Base-by-base conservation (phyloP, 2,888 invertebrate species). In the Meloe dianella region DNA sequence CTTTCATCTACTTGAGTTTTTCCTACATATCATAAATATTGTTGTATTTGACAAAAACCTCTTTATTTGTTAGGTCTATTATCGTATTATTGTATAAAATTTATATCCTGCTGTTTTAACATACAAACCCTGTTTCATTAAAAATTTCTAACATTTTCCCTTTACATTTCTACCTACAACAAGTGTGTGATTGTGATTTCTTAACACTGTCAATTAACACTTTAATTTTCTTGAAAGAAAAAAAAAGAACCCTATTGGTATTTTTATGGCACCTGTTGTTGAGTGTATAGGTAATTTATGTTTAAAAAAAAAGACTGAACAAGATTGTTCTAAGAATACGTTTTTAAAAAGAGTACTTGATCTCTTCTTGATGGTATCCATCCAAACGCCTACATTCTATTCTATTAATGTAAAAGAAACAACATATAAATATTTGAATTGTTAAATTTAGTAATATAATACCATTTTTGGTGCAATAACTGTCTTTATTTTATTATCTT, bases 261-360 rank as follows among this genome's bases (percentile, higher is more conserved):
- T 54, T 54, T 54, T 54, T 54, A 54, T 54, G 7, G 54, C 8
- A 54, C 24, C 54, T 27, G 54, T 24, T 54, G 54, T 24, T 54
- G 54, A 41, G 54, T 54, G 24, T 24, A 54, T 24, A n/a, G n/a
- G n/a, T n/a, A 54, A 14, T 14, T 24, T 54, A 20, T 54, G 22
- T 14, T 24, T 41, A 17, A 6, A 6, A 30, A 30, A 35, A 35
- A 14, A 35, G 3, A 32, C n/a, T 32, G 32, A 32, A 32, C 5
- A 35, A 35, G 35, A 54, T 24, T 54, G 54, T 54, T 27, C 27
- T 6, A n/a, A 14, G 27, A 54, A 54, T 22, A 24, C 6, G 14
- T 7, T 47, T 47, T 47, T n/a, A n/a, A n/a, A n/a, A n/a, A n/a
- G n/a, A n/a, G n/a, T n/a, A 54, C 22, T 54, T 14, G 27, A 54